phyloP scores from a whole-genome alignment of 2,113 vertebrate genomes.

The Nyctibius bracteatus region DNA sequence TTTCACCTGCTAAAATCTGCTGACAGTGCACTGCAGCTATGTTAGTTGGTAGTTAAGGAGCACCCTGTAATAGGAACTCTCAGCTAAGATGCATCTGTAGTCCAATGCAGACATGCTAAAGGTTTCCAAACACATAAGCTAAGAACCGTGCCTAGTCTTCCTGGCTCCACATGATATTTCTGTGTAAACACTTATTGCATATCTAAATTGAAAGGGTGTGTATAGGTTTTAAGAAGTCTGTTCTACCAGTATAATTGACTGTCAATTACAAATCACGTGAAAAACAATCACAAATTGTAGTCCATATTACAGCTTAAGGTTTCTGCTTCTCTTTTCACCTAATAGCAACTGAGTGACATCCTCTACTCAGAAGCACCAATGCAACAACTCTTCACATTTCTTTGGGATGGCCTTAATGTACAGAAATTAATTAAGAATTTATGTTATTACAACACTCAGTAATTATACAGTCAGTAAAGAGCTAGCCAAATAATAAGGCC shows the following conservation, averaged over 20 bases:
- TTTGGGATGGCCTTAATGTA: background rate
- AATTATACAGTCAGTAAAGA: background rate
- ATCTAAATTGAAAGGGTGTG: background rate
- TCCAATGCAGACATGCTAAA: background rate
- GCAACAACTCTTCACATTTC: background rate
- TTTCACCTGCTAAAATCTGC: background rate
- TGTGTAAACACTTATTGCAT: background rate
- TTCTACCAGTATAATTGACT: background rate
- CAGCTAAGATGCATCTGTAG: background rate
- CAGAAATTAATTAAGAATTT: background rate
- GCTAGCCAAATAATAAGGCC: background rate
- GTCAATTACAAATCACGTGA: background rate
- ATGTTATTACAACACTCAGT: background rate
- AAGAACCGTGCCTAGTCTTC: background rate
- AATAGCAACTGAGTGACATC: background rate
- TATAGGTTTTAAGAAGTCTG: background rate
- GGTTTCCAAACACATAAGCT: background rate
- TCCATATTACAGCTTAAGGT: background rate
- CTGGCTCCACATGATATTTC: background rate
- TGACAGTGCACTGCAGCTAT: background rate
- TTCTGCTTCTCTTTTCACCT: background rate
- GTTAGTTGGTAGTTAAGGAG: background rate
- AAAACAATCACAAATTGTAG: background rate
- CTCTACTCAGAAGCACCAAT: background rate
- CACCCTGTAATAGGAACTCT: background rate